A percentile compares a stretch with the other conserved stretches of the same genome.
phyloP scores from a whole-genome alignment of 2,113 vertebrate genomes.

The Lasiurus borealis region DNA sequence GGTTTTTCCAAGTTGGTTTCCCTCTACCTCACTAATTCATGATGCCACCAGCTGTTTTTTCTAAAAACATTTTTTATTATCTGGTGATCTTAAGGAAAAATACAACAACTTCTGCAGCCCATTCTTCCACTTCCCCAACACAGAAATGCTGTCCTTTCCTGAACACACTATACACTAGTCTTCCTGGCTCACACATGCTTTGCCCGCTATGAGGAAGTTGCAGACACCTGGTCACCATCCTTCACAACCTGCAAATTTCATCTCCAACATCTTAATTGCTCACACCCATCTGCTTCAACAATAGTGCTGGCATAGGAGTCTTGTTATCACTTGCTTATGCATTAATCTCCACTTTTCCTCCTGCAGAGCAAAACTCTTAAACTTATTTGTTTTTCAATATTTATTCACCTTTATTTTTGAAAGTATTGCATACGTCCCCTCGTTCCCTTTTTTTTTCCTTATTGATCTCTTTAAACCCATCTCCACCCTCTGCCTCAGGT shows the following conservation, averaged over 20 bases:
- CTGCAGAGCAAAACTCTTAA: neutral
- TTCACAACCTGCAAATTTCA: too few relatives aligned
- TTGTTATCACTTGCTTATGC: neutral
- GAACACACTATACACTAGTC: neutral
- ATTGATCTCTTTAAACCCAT: too few relatives aligned
- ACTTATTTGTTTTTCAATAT: neutral
- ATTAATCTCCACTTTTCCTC: neutral
- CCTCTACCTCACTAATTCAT: neutral
- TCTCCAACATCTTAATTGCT: neutral
- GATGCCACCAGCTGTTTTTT: neutral
- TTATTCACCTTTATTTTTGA: too few relatives aligned
- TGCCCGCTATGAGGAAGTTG: rapidly evolving
- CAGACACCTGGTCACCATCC: neutral
- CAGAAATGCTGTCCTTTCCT: neutral
- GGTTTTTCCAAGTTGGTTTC: neutral
- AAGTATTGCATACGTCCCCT: too few relatives aligned
- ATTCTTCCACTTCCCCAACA: neutral
- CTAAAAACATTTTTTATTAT: neutral
- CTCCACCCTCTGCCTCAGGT: too few relatives aligned
- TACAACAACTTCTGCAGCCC: neutral
- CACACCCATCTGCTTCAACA: neutral
- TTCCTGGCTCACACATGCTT: neutral
- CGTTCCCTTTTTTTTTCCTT: too few relatives aligned
- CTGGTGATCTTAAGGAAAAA: neutral
- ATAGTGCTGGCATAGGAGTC: neutral